These are phyloP conservation scores for Mixornis gularis DNA, from an alignment of 2,113 vertebrate genomes.

Conservation along the genomic window DNA sequence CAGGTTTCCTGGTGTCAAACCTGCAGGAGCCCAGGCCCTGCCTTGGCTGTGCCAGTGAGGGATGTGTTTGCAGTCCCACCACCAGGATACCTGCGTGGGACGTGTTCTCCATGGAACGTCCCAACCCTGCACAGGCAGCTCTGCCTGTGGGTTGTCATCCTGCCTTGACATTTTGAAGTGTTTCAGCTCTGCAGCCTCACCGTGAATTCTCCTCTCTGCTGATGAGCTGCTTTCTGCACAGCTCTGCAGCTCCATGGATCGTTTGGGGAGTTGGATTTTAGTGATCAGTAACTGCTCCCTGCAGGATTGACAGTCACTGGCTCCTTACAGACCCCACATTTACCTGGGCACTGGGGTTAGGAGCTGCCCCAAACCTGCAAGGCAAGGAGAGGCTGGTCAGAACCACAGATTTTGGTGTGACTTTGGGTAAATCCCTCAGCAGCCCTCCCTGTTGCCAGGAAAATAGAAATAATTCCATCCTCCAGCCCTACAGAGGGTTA, in stretches of 20 bases:
- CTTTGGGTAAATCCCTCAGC: neutral
- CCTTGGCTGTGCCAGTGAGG: neutral
- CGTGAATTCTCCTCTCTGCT: neutral
- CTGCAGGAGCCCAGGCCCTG: fast-evolving
- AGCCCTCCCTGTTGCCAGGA: neutral
- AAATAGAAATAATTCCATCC: neutral
- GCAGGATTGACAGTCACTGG: neutral
- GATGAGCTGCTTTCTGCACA: neutral
- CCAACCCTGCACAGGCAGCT: neutral
- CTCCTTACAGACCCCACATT: neutral
- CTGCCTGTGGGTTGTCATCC: neutral
- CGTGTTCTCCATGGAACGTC: neutral
- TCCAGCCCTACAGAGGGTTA: neutral
- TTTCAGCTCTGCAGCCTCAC: neutral
- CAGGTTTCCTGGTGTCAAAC: neutral
- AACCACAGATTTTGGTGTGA: neutral
- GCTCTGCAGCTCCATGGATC: neutral
- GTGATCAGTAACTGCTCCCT: neutral
- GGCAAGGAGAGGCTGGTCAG: neutral
- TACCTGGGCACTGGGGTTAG: neutral
- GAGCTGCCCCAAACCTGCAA: neutral
- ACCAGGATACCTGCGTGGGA: neutral
- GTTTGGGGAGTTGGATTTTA: neutral
- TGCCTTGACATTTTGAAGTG: neutral
- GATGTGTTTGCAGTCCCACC: neutral